A percentile compares a stretch with the other conserved stretches of the same genome.
Evolutionary conservation across 2,888 invertebrate species (phyloP).

Genomic region (Syrphus vitripennis): DNA sequence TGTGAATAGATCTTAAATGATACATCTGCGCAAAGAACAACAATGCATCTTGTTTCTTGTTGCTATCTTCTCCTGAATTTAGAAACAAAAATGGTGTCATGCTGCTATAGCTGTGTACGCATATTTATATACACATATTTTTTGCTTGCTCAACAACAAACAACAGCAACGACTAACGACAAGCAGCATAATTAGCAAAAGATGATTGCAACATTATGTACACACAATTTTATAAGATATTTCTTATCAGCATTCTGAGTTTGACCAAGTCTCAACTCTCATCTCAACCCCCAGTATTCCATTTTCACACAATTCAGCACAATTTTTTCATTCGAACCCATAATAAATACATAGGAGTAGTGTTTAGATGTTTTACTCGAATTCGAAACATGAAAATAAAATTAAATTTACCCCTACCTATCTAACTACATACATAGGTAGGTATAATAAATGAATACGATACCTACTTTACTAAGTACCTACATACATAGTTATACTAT

Average conservation of each 20-base stretch:
- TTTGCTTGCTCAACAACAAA: not conserved
- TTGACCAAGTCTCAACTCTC: not conserved
- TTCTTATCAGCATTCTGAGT: slow-evolving; percentile 14
- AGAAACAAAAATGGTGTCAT: slow-evolving; percentile 29
- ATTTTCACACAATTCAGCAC: too few relatives aligned
- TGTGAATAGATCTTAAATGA: slow-evolving; percentile 19
- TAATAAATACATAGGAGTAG: too few relatives aligned
- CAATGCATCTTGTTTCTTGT: slow-evolving; percentile 43
- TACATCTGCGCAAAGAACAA: slow-evolving; percentile 36
- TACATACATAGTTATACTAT: too few relatives aligned
- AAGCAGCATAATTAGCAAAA: slow-evolving; percentile 13
- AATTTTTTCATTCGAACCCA: too few relatives aligned
- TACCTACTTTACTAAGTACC: too few relatives aligned
- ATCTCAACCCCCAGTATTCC: too few relatives aligned
- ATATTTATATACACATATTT: not conserved
- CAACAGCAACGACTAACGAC: slow-evolving; percentile 5
- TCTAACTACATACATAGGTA: too few relatives aligned
- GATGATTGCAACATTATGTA: not conserved
- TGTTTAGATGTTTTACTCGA: too few relatives aligned
- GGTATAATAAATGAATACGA: too few relatives aligned
- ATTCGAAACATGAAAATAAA: too few relatives aligned
- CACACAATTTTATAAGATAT: not conserved
- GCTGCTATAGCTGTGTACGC: not conserved
- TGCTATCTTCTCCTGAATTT: slow-evolving; percentile 13
- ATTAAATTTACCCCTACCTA: too few relatives aligned